Evolutionary conservation across 2,113 vertebrate genomes (phyloP), one percentile per base, ranked within the genome.

Genomic region (Prunella himalayana): DNA sequence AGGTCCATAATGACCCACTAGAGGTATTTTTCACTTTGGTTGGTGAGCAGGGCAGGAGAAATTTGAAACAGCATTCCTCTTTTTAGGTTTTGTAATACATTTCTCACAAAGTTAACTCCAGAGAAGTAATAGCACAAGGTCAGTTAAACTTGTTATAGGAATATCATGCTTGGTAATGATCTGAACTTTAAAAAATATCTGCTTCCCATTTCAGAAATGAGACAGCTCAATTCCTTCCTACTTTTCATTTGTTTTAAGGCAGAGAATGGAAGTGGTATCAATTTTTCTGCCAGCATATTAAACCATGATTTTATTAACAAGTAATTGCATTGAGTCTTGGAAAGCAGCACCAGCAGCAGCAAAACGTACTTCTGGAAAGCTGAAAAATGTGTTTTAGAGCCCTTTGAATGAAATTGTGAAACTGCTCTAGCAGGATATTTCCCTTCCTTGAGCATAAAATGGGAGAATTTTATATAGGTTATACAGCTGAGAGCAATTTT

Each of bases 241-340:
- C 16, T 2, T 93, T 96, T 95, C 95, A 97, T 97, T 98, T 98
- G 90, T 97, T 97, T 96, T 81, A 97, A 95, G 68, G 90, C 75
- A 95, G 85, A 97, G 84, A 94, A 71, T 97, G 78, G 91, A 97
- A 97, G 90, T 89, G 44, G 85, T 91, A 96, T 92, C 88, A 97
- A 69, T 96, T 98, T 95, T 97, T 95, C 86, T 97, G 93, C 87
- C 95, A 94, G 69, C 60, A 79, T 92, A 97, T 97, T 97, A 97
- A 97, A 98, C 91, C 82, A 81, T 88, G 80, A 94, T 98, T 97
- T 98, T 97, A 97, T 97, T 97, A 98, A 93, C 88, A 97, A 89
- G 91, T 96, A 97, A 97, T 97, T 97, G 87, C 79, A 78, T 59
- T 61, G 94, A 92, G 76, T 87, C 86, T 95, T 96, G 88, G 82